These are phyloP conservation scores for Smittia sp. DNA, from an alignment of 2,888 invertebrate genomes.

Conservation along the genomic window DNA sequence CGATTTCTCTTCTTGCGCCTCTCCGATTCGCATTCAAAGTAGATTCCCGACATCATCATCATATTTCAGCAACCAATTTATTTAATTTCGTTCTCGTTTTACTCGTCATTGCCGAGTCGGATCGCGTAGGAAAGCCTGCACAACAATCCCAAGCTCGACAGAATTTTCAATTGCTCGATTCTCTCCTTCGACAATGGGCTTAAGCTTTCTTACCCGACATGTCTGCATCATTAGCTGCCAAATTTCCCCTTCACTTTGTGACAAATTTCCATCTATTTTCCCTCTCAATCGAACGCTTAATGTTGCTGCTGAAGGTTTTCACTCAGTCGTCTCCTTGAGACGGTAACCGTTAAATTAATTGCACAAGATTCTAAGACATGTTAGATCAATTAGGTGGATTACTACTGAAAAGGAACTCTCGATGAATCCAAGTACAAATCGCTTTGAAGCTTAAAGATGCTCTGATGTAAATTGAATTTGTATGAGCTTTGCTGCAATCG, in stretches of 20 bases:
- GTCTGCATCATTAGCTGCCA: constrained; percentile 33
- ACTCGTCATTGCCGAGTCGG: constrained; percentile 10
- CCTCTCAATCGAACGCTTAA: constrained; percentile 17
- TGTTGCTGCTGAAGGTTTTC: neutral
- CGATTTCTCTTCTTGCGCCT: neutral
- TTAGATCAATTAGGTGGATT: constrained; percentile 38
- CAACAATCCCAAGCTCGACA: neutral
- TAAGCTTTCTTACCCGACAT: neutral
- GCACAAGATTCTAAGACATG: constrained; percentile 21
- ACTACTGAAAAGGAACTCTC: no score
- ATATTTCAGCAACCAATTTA: constrained; percentile 38
- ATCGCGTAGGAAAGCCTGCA: neutral
- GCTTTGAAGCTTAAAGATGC: no score
- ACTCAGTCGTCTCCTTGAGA: neutral
- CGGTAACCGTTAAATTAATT: neutral
- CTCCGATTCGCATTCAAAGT: constrained; percentile 33
- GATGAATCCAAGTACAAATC: no score
- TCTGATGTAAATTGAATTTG: no score
- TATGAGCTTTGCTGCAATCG: no score
- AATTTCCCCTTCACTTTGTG: constrained; percentile 1
- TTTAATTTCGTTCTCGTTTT: constrained; percentile 12
- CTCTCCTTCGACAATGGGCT: neutral
- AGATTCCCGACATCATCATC: constrained; percentile 16
- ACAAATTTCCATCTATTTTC: constrained; percentile 15
- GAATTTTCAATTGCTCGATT: constrained; percentile 27